Percentiles rank a stretch among this genome's conserved stretches.
Evolutionary conservation across 2,797 vertebrate genomes (phyloP).

Genomic region (Naso thynnoides): DNA sequence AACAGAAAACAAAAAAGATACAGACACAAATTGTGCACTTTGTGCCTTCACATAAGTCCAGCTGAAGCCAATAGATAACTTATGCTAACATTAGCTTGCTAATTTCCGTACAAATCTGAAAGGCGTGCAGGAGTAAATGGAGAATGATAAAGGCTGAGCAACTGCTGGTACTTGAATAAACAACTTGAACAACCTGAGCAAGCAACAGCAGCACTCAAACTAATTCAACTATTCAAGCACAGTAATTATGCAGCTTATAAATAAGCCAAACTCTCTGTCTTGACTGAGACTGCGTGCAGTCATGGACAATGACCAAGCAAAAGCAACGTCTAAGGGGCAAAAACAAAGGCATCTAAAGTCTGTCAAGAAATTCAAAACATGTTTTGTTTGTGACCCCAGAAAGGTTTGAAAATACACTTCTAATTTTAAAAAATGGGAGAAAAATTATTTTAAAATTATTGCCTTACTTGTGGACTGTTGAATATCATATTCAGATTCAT

Average conservation of each 20-base stretch:
- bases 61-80: neutral
- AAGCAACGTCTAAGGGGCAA: slow-evolving; percentile 10
- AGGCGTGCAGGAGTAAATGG: neutral
- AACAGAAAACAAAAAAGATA: no score
- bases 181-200: slow-evolving; percentile 3
- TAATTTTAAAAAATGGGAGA: neutral
- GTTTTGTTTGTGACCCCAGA: neutral
- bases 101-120: neutral
- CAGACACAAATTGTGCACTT: neutral
- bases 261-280: neutral
- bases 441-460: neutral
- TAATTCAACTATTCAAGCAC: neutral
- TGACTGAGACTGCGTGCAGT: neutral
- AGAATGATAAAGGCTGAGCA: neutral
- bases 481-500: slow-evolving; percentile 42
- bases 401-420: neutral
- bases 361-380: neutral
- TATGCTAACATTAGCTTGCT: neutral
- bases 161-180: slow-evolving; percentile 9
- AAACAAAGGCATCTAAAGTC: slow-evolving; percentile 19
- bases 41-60: neutral
- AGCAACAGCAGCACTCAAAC: neutral
- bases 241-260: neutral
- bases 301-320: neutral
- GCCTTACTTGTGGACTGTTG: slow-evolving; percentile 24